These are phyloP conservation scores for Pomacea maculata DNA, from an alignment of 1,140 invertebrate species.

Conservation along the genomic window DNA sequence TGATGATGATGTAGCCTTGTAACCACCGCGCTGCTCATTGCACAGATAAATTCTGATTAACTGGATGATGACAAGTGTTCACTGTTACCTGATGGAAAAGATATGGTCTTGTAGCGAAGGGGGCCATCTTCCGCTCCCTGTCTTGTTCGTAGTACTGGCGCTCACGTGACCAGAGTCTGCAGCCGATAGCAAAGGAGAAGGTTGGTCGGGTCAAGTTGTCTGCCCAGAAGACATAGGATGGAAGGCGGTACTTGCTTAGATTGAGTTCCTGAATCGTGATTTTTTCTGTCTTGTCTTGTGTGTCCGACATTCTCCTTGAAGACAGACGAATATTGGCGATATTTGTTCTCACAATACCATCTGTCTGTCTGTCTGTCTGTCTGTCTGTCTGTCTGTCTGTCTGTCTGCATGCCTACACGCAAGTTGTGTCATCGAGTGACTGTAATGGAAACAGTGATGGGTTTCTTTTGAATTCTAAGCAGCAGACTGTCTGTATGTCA, in stretches of 20 bases:
- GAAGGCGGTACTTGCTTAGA: background rate
- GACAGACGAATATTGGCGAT: no score
- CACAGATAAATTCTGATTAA: background rate
- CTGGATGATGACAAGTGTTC: background rate
- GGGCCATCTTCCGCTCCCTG: slow-evolving; percentile 24
- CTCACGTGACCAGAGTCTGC: slow-evolving; percentile 42
- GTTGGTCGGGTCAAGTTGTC: slow-evolving; percentile 35
- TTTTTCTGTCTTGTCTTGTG: no score
- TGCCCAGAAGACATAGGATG: slow-evolving; percentile 9
- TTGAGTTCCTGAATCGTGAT: background rate
- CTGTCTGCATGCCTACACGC: background rate
- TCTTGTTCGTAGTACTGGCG: slow-evolving; percentile 37
- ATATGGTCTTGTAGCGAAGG: slow-evolving; percentile 32
- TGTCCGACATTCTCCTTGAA: no score
- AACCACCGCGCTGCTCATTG: background rate
- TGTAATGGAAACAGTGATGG: no score
- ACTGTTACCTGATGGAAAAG: slow-evolving; percentile 21
- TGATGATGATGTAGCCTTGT: background rate
- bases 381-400: background rate
- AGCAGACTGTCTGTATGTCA: no score
- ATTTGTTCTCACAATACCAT: background rate
- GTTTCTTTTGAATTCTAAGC: no score
- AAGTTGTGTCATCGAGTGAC: background rate
- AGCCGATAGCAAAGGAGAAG: slow-evolving; percentile 33
- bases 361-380: background rate